Evolutionary conservation across 2,797 vertebrate genomes (phyloP), one percentile per base, ranked within the genome.

Genomic region (Notolabrus celidotus): DNA sequence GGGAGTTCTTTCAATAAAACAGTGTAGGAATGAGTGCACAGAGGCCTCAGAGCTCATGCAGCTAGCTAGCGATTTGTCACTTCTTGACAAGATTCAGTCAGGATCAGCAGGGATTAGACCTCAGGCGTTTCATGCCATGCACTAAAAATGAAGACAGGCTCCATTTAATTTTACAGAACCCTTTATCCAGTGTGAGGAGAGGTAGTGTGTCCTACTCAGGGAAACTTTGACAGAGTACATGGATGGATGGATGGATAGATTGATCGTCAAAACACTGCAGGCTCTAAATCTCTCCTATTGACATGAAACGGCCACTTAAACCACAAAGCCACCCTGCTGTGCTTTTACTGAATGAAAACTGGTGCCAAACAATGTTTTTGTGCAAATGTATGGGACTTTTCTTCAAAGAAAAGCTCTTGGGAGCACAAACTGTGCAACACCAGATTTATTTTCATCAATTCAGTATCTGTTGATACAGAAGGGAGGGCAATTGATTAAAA

Each of bases 111-210:
- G 31, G 67, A 83, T 84, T 77, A 83, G 36, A 74, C 77, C 67
- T 64, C 42, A 42, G 65, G 68, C 45, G 5, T 71, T 83, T 75
- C 50, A 51, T 38, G 67, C 52, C 53, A 50, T 54, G 74, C 47
- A 67, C 58, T 82, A 63, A 79, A 85, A 85, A 81, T 56, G 67
- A 84, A 74, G 66, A 71, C 46, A 64, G 55, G 64, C 57, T 78
- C 52, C 55, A 63, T 83, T 78, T 67, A 74, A 65, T 82, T 74
- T 77, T 27, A 67, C 66, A 59, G 47, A 78, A 79, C 51, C 33
- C 53, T 38, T 75, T 55, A 49, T 71, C 14, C 65, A 52, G 31
- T 63, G 36, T 42, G 61, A 71, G 60, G 42, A 10, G 41, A 54
- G 60, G 71, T 46, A 62, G 58, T 46, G 58, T 68, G 68, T 69